Conservation (phyloP, 2,888 invertebrate genomes). For the Phanerotoma sp. region DNA sequence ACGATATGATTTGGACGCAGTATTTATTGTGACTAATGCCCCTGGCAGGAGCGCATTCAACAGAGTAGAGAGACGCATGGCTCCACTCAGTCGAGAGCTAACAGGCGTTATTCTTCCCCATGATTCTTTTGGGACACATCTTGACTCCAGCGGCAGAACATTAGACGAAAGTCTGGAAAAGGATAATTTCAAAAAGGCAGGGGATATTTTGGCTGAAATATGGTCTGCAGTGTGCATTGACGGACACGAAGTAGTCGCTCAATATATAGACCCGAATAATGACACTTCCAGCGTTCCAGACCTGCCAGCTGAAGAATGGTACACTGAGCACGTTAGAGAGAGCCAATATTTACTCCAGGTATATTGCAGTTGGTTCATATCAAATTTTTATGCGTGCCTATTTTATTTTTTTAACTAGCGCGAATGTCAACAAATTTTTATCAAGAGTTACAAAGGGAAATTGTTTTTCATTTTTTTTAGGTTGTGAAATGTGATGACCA, state of each 20-base stretch:
- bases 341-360: slow-evolving; percentile 38
- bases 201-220: slow-evolving; percentile 44
- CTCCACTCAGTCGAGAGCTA: slow-evolving; percentile 41
- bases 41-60: slow-evolving; percentile 49
- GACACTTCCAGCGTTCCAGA: slow-evolving; percentile 20
- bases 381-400: slow-evolving; percentile 21
- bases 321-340: slow-evolving; percentile 35
- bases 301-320: slow-evolving; percentile 31
- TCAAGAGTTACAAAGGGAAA: slow-evolving; percentile 1
- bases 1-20: slow-evolving; percentile 37
- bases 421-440: slow-evolving; percentile 26
- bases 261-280: slow-evolving; percentile 16
- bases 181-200: slow-evolving; percentile 47
- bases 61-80: slow-evolving; percentile 46
- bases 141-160: slow-evolving; percentile 39
- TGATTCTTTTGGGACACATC: slow-evolving; percentile 43
- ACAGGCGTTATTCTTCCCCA: slow-evolving; percentile 43
- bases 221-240: slow-evolving; percentile 44
- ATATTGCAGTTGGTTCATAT: slow-evolving; percentile 31
- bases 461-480: slow-evolving; percentile 29
- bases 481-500: slow-evolving; percentile 28
- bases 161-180: slow-evolving; percentile 45
- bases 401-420: slow-evolving; percentile 14
- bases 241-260: slow-evolving; percentile 30
- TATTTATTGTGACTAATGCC: slow-evolving; percentile 42